Conservation (phyloP, 2,797 vertebrate genomes). For the Emys orbicularis region DNA sequence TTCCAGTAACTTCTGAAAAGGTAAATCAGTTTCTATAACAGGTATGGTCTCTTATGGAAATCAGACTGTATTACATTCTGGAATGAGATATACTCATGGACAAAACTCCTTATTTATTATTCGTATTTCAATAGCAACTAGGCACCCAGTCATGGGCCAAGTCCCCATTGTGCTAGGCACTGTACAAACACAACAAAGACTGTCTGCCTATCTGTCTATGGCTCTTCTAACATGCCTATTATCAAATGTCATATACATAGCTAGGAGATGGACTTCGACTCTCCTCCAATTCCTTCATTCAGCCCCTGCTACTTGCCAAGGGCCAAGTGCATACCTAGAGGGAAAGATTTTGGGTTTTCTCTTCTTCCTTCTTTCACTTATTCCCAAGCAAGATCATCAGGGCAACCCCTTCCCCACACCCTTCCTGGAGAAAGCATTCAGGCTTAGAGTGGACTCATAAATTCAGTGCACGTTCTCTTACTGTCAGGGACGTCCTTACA, state of each 20-base stretch:
- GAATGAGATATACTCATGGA: background rate
- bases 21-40: background rate
- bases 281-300: background rate
- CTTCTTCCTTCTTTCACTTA: background rate
- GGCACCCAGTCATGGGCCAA: background rate
- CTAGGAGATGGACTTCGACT: background rate
- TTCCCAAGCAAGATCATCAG: background rate
- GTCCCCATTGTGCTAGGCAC: background rate
- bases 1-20: background rate
- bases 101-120: background rate
- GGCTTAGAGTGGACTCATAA: background rate
- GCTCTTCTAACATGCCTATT: background rate
- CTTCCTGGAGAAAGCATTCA: background rate
- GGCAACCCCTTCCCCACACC: background rate
- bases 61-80: background rate
- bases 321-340: background rate
- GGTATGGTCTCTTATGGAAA: background rate
- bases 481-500: background rate
- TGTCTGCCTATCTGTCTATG: background rate
- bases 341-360: background rate
- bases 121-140: rapidly evolving
- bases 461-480: background rate
- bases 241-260: background rate
- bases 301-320: background rate
- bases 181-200: background rate